A percentile compares a stretch with the other conserved stretches of the same genome.
phyloP scores from a whole-genome alignment of 2,113 vertebrate genomes.

The Malurus cyaneus region DNA sequence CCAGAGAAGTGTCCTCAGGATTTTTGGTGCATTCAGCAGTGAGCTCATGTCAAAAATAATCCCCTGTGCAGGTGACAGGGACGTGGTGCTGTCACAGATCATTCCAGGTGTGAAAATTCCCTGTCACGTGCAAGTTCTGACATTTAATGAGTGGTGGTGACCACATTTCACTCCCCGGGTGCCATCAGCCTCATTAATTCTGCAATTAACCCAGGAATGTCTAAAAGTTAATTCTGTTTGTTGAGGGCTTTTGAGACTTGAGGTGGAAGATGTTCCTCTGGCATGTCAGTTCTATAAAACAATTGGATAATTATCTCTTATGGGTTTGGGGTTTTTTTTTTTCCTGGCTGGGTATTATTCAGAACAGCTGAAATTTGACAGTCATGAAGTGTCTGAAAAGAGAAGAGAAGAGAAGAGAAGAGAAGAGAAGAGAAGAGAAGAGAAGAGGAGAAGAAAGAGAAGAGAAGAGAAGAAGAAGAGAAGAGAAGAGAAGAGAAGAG shows the following conservation, averaged over 20 bases:
- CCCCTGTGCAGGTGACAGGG: neutral
- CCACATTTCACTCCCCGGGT: fast-evolving
- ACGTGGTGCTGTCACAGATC: fast-evolving
- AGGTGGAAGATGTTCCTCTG: neutral
- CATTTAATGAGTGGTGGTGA: neutral
- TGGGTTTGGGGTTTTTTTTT: no score
- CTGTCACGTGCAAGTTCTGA: fast-evolving
- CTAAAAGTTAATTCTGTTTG: neutral
- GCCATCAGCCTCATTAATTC: neutral
- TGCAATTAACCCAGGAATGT: fast-evolving
- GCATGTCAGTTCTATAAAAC: neutral
- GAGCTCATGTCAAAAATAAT: fast-evolving
- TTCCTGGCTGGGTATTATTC: no score
- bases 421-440: no score
- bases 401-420: no score
- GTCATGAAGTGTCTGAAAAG: no score
- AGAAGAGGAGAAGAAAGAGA: no score
- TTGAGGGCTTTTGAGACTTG: neutral
- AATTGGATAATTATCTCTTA: neutral
- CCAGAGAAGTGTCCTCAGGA: neutral
- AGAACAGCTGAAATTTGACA: no score
- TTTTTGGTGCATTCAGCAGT: neutral
- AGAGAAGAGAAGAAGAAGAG: no score
- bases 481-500: no score
- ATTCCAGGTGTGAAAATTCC: neutral